A percentile compares a stretch with the other conserved stretches of the same genome.
Evolutionary conservation across 2,113 vertebrate species (phyloP).

Genomic region (Myodes glareolus): DNA sequence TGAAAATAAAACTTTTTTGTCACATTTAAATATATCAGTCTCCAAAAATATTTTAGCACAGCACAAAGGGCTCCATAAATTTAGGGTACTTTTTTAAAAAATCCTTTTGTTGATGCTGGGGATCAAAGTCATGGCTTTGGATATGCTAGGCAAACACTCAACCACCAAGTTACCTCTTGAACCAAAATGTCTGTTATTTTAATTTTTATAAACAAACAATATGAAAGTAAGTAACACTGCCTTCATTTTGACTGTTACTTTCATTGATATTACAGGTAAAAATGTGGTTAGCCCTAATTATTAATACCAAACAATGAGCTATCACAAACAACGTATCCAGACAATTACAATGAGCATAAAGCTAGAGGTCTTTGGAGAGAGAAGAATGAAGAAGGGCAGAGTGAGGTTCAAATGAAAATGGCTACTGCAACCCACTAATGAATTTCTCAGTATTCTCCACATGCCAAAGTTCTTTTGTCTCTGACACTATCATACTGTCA

Average conservation of each 20-base stretch:
- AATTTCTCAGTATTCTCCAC: not conserved
- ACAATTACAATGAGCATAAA: not conserved
- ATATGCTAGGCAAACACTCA: not conserved
- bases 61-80: not conserved
- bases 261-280: constrained; percentile 13
- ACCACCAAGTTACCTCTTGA: not conserved
- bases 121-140: not conserved
- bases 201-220: constrained; percentile 6
- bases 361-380: constrained; percentile 9
- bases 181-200: not conserved
- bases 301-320: not conserved
- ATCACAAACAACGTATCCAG: constrained; percentile 7
- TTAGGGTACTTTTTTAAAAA: not conserved
- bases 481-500: not conserved
- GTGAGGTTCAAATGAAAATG: constrained; percentile 19
- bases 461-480: not conserved
- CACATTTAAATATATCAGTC: constrained; percentile 28
- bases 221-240: constrained; percentile 14
- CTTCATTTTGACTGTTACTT: constrained; percentile 4
- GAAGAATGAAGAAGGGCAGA: not conserved
- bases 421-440: not conserved
- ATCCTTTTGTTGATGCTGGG: not conserved
- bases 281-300: not conserved
- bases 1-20: constrained; percentile 15
- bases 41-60: constrained; percentile 38